A percentile compares a stretch with the other conserved stretches of the same genome.
Conservation (phyloP, 2,888 invertebrate genomes). For the Mimas tiliae region DNA sequence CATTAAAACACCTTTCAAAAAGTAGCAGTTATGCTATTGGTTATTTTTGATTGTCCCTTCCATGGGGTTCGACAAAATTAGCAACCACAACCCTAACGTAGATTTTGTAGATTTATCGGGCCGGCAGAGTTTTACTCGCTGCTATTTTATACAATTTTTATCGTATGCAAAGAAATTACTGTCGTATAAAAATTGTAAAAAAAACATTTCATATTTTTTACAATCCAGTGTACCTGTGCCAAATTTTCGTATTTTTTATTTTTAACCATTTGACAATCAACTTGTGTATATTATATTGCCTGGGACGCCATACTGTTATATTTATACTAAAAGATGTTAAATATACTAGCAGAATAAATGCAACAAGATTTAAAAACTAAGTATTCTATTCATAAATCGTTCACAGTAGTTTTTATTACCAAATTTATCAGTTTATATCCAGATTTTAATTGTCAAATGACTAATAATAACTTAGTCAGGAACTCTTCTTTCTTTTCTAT, state of each 20-base stretch:
- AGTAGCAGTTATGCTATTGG: conserved; percentile 81
- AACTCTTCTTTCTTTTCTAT: not conserved
- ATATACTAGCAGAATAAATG: not conserved
- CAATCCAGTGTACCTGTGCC: not conserved
- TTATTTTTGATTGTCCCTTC: conserved; percentile 56
- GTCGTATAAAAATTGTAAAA: conserved; percentile 10
- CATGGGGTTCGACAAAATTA: conserved; percentile 51
- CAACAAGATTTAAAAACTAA: conserved; percentile 4
- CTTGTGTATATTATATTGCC: too few species aligned
- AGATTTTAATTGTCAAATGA: conserved; percentile 9
- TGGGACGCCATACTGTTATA: not conserved
- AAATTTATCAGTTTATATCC: not conserved
- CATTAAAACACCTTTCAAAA: conserved; percentile 83
- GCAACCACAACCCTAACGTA: conserved; percentile 28
- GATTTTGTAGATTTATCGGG: conserved; percentile 26
- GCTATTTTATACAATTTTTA: conserved; percentile 14
- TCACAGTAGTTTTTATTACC: not conserved
- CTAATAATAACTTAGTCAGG: too few species aligned
- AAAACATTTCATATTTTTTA: not conserved
- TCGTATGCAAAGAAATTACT: not conserved
- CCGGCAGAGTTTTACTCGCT: conserved; percentile 15
- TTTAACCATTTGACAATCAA: not conserved
- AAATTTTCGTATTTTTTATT: not conserved
- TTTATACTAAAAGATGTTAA: not conserved
- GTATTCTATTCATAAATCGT: not conserved